Base-by-base conservation (phyloP, 1,140 invertebrate species). In the Paraescarpia echinospica region DNA sequence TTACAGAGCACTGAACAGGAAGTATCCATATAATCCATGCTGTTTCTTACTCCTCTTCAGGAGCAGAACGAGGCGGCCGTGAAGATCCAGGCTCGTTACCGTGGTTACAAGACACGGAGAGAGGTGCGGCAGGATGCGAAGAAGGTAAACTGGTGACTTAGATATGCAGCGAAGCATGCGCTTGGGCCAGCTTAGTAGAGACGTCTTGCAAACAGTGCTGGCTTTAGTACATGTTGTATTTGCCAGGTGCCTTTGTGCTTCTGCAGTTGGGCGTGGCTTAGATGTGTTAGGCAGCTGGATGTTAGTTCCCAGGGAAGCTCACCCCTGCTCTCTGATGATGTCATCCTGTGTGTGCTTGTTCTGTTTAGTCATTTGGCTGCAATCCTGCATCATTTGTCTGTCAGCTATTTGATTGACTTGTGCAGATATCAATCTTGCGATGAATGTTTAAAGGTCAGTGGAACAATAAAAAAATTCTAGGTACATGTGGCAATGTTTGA, bases 41-140 rank as follows among this genome's bases (percentile, higher is more conserved):
- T 77, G 59, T 77, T 18, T 77, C 59, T 77, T 18, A 2, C 59
- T 77, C 2, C 59, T 18, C 22, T 77, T 77, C 59, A 77, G 59
- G 35, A 90, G n/a, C 88, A 92, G 35, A 35, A 92, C 41, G 91
- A 92, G 34, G 91, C 91, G 2, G 91, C 91, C 34, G 41, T 48
- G 14, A 92, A 92, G 33, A 92, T 92, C 51, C 91, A 92, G 41
- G 91, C 91, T 34, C 34, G 91, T 48, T 48, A 48, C 33, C 91
- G 91, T 51, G 91, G 91, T 31, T 92, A 92, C 88, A 92, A 92
- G 33, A 92, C 92, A 89, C 14, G 48, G 12, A 89, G n/a, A 89
- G n/a, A 89, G n/a, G 51, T 77, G 14, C 90, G n/a, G 90, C 14
- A 18, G 27, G 59, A 77, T 27, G 59, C 59, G 14, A 77, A 77